Evolutionary conservation across 2,113 vertebrate species (phyloP), one percentile per base, ranked within the genome.

Genomic region (Orthonyx spaldingii): DNA sequence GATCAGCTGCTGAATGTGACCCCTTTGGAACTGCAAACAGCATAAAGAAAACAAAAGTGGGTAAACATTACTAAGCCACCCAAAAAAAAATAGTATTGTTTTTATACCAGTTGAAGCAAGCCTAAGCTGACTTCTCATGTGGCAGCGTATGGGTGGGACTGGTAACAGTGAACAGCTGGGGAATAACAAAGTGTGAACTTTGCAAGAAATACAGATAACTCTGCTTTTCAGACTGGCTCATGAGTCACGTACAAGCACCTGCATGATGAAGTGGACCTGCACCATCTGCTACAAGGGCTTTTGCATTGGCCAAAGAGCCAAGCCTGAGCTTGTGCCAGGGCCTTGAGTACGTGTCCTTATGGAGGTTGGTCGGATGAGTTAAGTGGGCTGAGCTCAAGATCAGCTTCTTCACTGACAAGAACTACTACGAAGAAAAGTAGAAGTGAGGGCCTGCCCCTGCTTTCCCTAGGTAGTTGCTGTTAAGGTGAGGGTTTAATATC

Each of bases 1-100:
- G 47, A 84, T 70, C 82, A 88, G 84, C n/a, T 80, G 69, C 93
- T 86, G 84, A 92, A 91, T 28, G 35, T 69, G 75, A 93, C 72
- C 44, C 60, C 22, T 94, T 42, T 14, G 12, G 63, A 80, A 61
- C 35, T 41, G 23, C 27, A 91, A 69, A 72, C 19, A 77, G 6
- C 3, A 4, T 4, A 46, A 65, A 76, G 66, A 85, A 89, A 87
- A 75, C 41, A 82, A 33, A 82, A 57, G 42, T 72, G 32, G 37
- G 53, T 41, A 89, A 95, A 82, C 16, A 47, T 20, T 56, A 26
- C 26, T 35, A 57, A 75, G 11, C 55, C 23, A 76, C 24, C 9
- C 18, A 0, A 2, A 8, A 2, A 8, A 77, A 79, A 35, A 23
- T 5, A 27, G 42, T 10, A 7, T 4, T 28, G 44, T 20, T 90